Evolutionary conservation across 2,888 invertebrate species (phyloP).

Genomic region (Hemaris fuciformis): DNA sequence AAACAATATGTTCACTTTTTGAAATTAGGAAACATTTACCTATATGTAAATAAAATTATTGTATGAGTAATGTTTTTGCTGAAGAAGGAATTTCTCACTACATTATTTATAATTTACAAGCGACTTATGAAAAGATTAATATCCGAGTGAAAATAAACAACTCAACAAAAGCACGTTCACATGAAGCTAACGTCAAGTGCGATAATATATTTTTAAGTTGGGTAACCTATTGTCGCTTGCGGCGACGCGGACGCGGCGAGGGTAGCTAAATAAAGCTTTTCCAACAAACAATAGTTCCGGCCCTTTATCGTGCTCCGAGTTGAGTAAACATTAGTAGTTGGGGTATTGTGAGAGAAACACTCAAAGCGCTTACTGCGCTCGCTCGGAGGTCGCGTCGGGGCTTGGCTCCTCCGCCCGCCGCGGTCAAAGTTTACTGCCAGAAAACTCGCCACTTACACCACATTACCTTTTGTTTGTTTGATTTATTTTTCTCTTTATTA

Average conservation of each 20-base stretch:
- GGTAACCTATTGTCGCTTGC: conserved; percentile 76
- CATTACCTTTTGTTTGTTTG: conserved; percentile 70
- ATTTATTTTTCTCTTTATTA: conserved; percentile 57
- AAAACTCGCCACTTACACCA: conserved; percentile 67
- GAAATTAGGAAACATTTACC: too few species aligned
- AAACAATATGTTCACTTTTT: too few species aligned
- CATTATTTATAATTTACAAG: too few species aligned
- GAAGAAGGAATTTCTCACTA: too few species aligned
- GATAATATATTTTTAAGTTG: conserved; percentile 80
- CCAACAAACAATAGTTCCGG: conserved; percentile 82
- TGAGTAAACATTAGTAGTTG: conserved; percentile 81
- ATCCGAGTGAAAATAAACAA: background rate
- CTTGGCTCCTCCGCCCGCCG: conserved; percentile 35
- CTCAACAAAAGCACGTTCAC: conserved; percentile 29
- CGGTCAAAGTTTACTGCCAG: conserved; percentile 67
- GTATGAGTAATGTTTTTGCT: too few species aligned
- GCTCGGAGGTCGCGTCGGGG: conserved; percentile 29
- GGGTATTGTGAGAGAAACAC: conserved; percentile 52
- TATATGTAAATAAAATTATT: too few species aligned
- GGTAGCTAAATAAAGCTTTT: conserved; percentile 80
- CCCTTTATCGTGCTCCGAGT: conserved; percentile 76
- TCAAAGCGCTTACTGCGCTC: conserved; percentile 20
- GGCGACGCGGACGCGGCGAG: conserved; percentile 67
- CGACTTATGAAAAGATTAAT: too few species aligned
- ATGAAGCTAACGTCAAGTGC: conserved; percentile 52